These are phyloP conservation scores for Hemithea aestivaria DNA, from an alignment of 2,888 invertebrate species.

Conservation along the genomic window DNA sequence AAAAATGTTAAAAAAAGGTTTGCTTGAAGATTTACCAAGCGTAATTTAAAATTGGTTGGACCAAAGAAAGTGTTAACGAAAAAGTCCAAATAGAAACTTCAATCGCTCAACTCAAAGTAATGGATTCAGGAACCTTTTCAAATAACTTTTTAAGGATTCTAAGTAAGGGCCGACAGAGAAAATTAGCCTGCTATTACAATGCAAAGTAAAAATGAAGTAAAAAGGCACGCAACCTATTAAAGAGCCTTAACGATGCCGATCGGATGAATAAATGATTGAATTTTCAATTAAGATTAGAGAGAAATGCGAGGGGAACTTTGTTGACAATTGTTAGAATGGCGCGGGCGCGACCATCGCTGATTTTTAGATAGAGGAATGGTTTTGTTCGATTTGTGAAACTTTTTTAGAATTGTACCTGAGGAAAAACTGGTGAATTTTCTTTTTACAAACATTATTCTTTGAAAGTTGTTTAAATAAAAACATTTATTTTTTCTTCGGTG, in stretches of 20 bases:
- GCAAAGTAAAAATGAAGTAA: conserved; percentile 57
- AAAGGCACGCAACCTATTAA: conserved; percentile 61
- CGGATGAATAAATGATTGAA: conserved; percentile 76
- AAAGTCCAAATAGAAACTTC: too few relatives aligned
- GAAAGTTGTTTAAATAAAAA: too few relatives aligned
- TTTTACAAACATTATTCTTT: too few relatives aligned
- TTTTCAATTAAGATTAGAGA: conserved; percentile 73
- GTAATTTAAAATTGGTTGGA: too few relatives aligned
- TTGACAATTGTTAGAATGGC: conserved; percentile 53
- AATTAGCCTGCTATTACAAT: conserved; percentile 59
- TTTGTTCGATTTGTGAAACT: conserved; percentile 32
- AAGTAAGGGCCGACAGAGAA: conserved; percentile 38
- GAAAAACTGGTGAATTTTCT: too few relatives aligned
- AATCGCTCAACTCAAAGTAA: too few relatives aligned
- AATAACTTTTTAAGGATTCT: conserved; percentile 23
- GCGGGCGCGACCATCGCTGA: conserved; percentile 36
- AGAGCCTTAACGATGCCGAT: conserved; percentile 64
- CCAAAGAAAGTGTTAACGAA: too few relatives aligned
- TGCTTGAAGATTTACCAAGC: too few relatives aligned
- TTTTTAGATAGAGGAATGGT: conserved; percentile 30
- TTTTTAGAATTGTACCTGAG: conserved; percentile 4
- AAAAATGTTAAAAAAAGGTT: too few relatives aligned
- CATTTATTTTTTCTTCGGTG: too few relatives aligned
- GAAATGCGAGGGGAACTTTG: conserved; percentile 54
- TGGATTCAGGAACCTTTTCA: conserved; percentile 24